Evolutionary conservation across 2,888 invertebrate genomes (phyloP), one percentile per base, ranked within the genome.

Genomic region (Spilarctia lutea): DNA sequence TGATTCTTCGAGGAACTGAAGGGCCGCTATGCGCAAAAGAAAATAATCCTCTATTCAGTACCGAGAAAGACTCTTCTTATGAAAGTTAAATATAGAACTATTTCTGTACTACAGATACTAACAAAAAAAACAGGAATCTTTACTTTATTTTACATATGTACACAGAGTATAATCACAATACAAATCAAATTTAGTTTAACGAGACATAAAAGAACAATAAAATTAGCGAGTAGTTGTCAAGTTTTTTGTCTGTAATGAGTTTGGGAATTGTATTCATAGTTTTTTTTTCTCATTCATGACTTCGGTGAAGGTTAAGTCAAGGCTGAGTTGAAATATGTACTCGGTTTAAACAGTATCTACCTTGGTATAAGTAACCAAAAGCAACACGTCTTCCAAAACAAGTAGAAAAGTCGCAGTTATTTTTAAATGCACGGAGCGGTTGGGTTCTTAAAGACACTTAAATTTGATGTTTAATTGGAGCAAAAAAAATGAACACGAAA

Each of bases 1-100:
- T 76, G 82, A 83, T 85, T 86, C 87, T 91, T 89, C 90, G 86
- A 76, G 85, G 89, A 90, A 91, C 79, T 74, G 75, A 81, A 75
- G 79, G 78, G 74, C 76, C 39, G 78, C 77, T 77, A 80, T 79
- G 80, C 69, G 76, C 75, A 73, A 79, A 71, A 80, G 77, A 81
- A 78, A 79, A 80, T 79, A 79, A 79, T 65, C 70, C 67, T 76
- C 75, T 79, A 83, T 75, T 74, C 73, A 74, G 72, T 81, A 73
- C 83, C 30, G 65, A 80, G 79, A 83, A 83, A 63, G 35, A 60
- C 33, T 30, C 67, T 66, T 48, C 77, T 65, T 35, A 27, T 56
- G 35, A 33, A 35, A 35, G 35, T 69, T 76, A 48, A 48, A 68
- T 30, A 48, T 33, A 33, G 8, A 48, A 68, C 20, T 68, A 45